phyloP scores from a whole-genome alignment of 2,797 vertebrate species.

The Lepilemur ruficaudatus region DNA sequence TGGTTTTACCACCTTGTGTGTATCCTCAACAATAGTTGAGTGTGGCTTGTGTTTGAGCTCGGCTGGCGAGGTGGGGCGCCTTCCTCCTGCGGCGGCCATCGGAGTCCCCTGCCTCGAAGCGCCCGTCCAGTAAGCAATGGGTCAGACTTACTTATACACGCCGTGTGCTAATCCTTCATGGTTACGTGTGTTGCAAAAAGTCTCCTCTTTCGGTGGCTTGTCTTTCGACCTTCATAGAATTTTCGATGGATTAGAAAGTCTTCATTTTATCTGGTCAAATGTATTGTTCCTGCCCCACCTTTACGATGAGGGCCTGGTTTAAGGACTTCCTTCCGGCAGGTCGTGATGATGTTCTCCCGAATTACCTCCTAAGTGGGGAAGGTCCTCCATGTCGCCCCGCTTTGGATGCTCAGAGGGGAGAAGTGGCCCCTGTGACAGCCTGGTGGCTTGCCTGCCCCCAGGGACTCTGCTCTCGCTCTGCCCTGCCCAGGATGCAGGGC shows the following conservation, averaged over 20 bases:
- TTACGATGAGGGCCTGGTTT: no score
- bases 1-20: accelerated
- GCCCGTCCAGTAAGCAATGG: no score
- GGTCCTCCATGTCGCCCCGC: no score
- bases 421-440: neutral
- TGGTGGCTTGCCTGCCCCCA: neutral
- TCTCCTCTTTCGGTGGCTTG: accelerated
- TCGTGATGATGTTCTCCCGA: neutral
- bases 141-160: accelerated
- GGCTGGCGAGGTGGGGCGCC: accelerated
- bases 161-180: accelerated
- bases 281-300: no score
- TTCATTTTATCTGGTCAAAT: no score
- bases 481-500: accelerated
- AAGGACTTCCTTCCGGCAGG: no score
- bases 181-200: accelerated
- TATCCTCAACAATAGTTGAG: accelerated
- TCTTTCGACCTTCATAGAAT: neutral
- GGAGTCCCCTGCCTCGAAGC: neutral
- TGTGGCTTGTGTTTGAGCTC: neutral
- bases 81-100: neutral
- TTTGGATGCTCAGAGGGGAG: neutral
- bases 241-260: no score
- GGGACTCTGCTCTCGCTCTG: neutral
- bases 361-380: no score